Base-by-base conservation (phyloP, 1,140 invertebrate species). In the Kradibia gibbosae region DNA sequence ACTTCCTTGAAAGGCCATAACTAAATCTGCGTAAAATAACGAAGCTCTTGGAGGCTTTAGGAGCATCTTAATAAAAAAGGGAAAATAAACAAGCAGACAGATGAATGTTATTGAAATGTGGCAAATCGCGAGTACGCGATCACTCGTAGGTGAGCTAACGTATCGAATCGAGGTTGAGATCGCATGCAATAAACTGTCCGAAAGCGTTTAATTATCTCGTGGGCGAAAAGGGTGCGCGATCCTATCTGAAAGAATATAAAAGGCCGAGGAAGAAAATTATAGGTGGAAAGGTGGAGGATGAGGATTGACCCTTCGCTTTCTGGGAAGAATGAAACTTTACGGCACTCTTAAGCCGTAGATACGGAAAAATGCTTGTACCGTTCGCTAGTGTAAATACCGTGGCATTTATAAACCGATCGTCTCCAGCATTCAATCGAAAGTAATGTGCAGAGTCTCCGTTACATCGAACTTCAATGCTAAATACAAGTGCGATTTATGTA, bases 1-100 rank as follows among this genome's bases (percentile, higher is more conserved):
- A 34, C 31, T 78, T 78, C 60, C n/a, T 50, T 71, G 77, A 78
- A 78, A 78, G 34, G 48, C 22, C 34, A 55, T 71, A 55, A 78
- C 50, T 34, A 71, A 76, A 53, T 57, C 48, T 62, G n/a, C 17
- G 25, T 62, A 73, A 73, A 36, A 36, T 15, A 17, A 34, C 39
- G 42, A 50, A 13, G 25, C 11, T 1, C 5, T 48, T n/a, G n/a
- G n/a, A 25, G 20, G 70, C 36, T 50, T 28, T 25, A 15, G 31
- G 0, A 48, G 34, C 4, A 67, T 67, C 28, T 45, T 78, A 65
- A 34, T 62, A 28, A 34, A 20, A 31, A 31, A 45, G 34, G 60
- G 11, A 13, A 62, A 55, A 25, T n/a, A 11, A 34, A 34, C 5
- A 22, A 17, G 36, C 28, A 3, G 39, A 20, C 45, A 22, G 17